These are phyloP conservation scores for Furnarius figulus DNA, from an alignment of 2,113 vertebrate genomes.

Conservation along the genomic window DNA sequence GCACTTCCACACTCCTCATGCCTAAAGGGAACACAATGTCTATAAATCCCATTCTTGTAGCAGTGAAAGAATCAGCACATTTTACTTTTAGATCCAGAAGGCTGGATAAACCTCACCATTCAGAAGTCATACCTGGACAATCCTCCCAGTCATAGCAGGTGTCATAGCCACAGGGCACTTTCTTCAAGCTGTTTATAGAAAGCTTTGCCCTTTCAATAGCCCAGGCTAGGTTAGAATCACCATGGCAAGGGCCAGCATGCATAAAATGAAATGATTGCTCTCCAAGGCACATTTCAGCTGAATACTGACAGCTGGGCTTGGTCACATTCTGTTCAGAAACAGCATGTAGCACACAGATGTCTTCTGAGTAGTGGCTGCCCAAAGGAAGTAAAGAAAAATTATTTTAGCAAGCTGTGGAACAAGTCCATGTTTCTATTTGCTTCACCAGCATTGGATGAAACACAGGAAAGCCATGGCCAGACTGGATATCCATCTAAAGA, in stretches of 20 bases:
- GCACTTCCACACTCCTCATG: neutral
- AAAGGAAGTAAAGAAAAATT: neutral
- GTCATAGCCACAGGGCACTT: slow-evolving; percentile 80
- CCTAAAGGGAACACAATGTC: neutral
- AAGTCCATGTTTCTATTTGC: neutral
- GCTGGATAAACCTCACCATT: neutral
- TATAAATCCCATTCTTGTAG: neutral
- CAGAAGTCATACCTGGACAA: slow-evolving; percentile 79
- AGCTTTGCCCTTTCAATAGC: slow-evolving; percentile 80
- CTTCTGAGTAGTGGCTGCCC: slow-evolving; percentile 74
- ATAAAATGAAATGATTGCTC: slow-evolving; percentile 79
- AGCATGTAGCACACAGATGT: slow-evolving; percentile 81
- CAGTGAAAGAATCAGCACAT: neutral
- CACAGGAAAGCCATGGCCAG: neutral
- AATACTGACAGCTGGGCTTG: slow-evolving; percentile 82
- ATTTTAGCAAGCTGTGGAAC: neutral
- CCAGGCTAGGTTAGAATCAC: slow-evolving; percentile 73
- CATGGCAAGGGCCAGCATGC: slow-evolving; percentile 72
- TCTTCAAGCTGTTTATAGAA: slow-evolving; percentile 77
- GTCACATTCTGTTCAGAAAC: slow-evolving; percentile 58
- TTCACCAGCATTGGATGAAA: neutral
- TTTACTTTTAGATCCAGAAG: neutral
- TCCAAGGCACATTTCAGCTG: slow-evolving; percentile 81
- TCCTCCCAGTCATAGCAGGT: slow-evolving; percentile 92
- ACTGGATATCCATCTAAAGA: neutral